Conservation (phyloP, 2,113 vertebrate genomes). For the Trematocara unimaculatum region DNA sequence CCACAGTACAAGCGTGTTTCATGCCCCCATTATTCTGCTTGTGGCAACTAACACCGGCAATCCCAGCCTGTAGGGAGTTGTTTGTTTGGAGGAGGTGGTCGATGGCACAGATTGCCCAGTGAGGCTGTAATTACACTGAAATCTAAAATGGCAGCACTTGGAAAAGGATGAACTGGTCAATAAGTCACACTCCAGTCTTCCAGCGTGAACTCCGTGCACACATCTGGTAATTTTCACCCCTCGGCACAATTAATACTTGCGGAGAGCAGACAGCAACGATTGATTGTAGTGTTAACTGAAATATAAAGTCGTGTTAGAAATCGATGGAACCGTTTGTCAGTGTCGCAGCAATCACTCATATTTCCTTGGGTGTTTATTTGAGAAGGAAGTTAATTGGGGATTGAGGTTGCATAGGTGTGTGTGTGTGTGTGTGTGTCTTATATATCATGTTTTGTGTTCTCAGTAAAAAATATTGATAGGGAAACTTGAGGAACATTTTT, state of each 20-base stretch:
- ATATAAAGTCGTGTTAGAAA: slow-evolving; percentile 22
- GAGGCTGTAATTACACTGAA: slow-evolving; percentile 79
- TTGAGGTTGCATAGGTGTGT: background rate
- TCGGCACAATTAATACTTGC: slow-evolving; percentile 57
- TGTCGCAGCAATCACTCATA: background rate
- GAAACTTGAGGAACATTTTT: background rate
- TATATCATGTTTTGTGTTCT: background rate
- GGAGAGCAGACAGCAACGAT: slow-evolving; percentile 63
- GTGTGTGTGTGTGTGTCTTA: background rate
- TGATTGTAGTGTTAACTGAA: slow-evolving; percentile 76
- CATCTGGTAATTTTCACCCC: slow-evolving; percentile 58
- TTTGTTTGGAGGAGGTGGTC: slow-evolving; percentile 54
- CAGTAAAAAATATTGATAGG: background rate
- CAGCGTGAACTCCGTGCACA: slow-evolving; percentile 44
- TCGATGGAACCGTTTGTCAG: slow-evolving; percentile 6
- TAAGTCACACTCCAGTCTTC: slow-evolving; percentile 51
- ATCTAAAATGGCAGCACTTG: slow-evolving; percentile 72
- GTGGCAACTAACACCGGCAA: background rate
- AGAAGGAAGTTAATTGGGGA: background rate
- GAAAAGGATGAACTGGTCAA: slow-evolving; percentile 62
- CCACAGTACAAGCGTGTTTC: slow-evolving; percentile 7
- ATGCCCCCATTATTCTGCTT: background rate
- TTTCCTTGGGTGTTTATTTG: slow-evolving; percentile 2
- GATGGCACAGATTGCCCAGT: slow-evolving; percentile 57
- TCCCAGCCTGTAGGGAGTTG: slow-evolving; percentile 39